phyloP scores from a whole-genome alignment of 2,797 vertebrate species.

The Argyrosomus regius region DNA sequence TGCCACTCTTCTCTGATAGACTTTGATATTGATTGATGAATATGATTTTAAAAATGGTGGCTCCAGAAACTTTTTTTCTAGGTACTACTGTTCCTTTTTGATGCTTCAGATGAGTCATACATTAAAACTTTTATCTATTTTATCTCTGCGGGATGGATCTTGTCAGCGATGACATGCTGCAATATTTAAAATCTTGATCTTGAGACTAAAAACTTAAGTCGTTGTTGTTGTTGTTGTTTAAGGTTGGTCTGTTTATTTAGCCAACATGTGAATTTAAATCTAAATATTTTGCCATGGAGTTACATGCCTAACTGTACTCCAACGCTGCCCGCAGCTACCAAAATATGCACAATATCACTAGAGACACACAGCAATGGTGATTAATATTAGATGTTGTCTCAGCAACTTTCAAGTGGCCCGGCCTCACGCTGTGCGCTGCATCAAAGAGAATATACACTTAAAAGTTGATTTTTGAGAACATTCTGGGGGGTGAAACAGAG shows the following conservation, averaged over 20 bases:
- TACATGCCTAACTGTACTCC: conserved; percentile 28
- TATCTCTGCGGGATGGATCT: conserved; percentile 24
- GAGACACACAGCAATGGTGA: conserved; percentile 61
- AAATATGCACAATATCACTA: conserved; percentile 56
- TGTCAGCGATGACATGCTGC: conserved; percentile 9
- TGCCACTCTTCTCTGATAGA: neutral
- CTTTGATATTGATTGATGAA: neutral
- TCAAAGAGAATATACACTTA: conserved; percentile 84
- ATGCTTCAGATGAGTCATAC: conserved; percentile 1
- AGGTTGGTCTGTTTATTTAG: conserved; percentile 33
- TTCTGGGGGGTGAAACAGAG: conserved; percentile 69
- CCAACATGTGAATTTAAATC: conserved; percentile 17
- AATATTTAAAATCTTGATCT: conserved; percentile 46
- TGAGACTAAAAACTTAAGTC: neutral
- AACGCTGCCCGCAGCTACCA: conserved; percentile 18
- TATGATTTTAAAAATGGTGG: conserved; percentile 5
- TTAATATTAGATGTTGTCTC: conserved; percentile 82
- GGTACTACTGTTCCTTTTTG: neutral
- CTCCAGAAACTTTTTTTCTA: neutral
- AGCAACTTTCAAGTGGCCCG: conserved; percentile 75
- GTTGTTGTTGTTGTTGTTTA: conserved; percentile 15
- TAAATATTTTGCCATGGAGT: conserved; percentile 26
- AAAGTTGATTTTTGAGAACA: conserved; percentile 73
- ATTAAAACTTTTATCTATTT: conserved; percentile 42
- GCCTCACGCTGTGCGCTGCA: conserved; percentile 76